Evolutionary conservation across 2,113 vertebrate species (phyloP), one percentile per base, ranked within the genome.

Genomic region (Sciurus niger): DNA sequence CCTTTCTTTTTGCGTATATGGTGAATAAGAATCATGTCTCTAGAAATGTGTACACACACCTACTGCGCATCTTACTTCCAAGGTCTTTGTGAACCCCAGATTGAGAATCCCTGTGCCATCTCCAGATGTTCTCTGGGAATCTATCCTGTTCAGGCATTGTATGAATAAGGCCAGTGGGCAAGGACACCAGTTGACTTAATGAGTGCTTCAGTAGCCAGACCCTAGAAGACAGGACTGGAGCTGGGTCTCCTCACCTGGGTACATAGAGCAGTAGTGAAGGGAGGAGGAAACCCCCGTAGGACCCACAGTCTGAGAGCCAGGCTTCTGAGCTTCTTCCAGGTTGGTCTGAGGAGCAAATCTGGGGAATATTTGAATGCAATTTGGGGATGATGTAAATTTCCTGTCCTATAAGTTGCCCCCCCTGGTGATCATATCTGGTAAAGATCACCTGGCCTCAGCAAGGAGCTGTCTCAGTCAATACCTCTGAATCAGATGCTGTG

Each of bases 221-320:
- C 2, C n/a, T n/a, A 37, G 48, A 78, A 73, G 48, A 34, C 11
- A 51, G 46, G 17, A 0, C 16, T 34, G n/a, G 37, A 83, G 17
- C 51, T 43, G 6, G n/a, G 53, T 18, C 9, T 28, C 40, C 18
- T 70, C 12, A 0, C 20, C 13, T 40, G 34, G 43, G 8, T 18
- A 22, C 68, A 40, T 0, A 12, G 46, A 65, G 17, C 16, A 48
- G 4, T 10, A 22, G n/a, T 55, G 1, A 1, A 20, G 48, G 32
- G 48, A 4, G 4, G 67, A 74, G 34, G 53, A 67, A 73, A 40
- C 34, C 18, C 3, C 12, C 4, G 0, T 0, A 6, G 37, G 84
- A n/a, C 67, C 7, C 14, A 11, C 4, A n/a, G 58, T 32, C 22
- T 3, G 48, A 65, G 32, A 30, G 10, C 16, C 34, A 0, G 10